A percentile compares a stretch with the other conserved stretches of the same genome.
These are phyloP conservation scores for Plotosus lineatus DNA, from an alignment of 2,113 vertebrate species.

Conservation along the genomic window DNA sequence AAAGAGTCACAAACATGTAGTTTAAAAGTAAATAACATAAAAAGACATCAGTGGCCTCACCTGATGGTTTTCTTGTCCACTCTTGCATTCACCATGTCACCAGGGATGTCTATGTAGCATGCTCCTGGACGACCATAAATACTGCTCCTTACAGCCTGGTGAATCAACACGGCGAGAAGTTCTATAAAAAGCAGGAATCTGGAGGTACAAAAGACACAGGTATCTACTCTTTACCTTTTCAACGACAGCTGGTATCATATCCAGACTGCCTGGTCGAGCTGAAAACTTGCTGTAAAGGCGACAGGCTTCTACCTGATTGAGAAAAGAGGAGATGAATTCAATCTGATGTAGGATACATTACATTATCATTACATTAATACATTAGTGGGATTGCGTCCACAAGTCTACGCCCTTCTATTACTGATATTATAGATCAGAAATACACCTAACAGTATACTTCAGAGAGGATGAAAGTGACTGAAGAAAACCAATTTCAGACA, in stretches of 20 bases:
- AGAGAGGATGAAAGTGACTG: not conserved
- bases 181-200: not conserved
- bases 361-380: no score
- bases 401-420: not conserved
- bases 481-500: not conserved
- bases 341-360: no score
- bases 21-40: not conserved
- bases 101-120: conserved; percentile 92
- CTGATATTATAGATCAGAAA: not conserved
- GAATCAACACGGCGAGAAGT: not conserved
- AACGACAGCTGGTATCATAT: conserved; percentile 83
- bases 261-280: conserved; percentile 83
- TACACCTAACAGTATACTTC: not conserved
- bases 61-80: conserved; percentile 79
- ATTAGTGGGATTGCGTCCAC: not conserved
- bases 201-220: not conserved
- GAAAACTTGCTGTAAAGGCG: conserved; percentile 92
- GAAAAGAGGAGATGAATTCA: conserved; percentile 8
- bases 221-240: conserved; percentile 83
- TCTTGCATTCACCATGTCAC: conserved; percentile 86
- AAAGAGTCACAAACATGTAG: not conserved
- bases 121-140: conserved; percentile 91
- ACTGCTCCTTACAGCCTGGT: conserved; percentile 89
- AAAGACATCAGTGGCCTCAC: conserved; percentile 54
- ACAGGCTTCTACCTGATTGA: conserved; percentile 89